Evolutionary conservation across 2,888 invertebrate genomes (phyloP), one percentile per base, ranked within the genome.

Genomic region (Mesorhabditis belari): DNA sequence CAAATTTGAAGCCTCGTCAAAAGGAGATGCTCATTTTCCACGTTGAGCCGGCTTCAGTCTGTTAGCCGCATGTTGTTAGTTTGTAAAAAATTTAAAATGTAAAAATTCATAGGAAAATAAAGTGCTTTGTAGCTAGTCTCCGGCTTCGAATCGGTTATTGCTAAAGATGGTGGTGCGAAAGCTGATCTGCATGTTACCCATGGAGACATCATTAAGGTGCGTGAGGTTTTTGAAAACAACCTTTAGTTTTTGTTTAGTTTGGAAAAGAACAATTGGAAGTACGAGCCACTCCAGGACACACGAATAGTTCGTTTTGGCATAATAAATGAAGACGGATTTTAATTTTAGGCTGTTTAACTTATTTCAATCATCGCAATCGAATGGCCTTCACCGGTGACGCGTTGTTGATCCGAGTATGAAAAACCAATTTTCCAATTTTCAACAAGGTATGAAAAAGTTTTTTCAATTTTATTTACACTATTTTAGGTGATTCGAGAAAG

Each of bases 371-470:
- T 12, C 23, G 44, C 19, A 50, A 67, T 24, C 57, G 61, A 25
- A 84, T 89, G 62, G 89, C 90, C 1, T 96, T 98, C 81, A 98
- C 96, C 0, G 98, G 98, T 0, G 98, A 99, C 83, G 87, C 95
- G 0, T 83, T 98, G 0, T 85, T 98, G 17, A 91, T 96, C 76
- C 87, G 96, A 35, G 96, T 94, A 3, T 99, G 98, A 82, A 98
- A 98, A 5, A 86, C 98, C 58, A 99, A n/a, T n/a, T n/a, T n/a
- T n/a, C 98, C 0, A 98, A 99, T 85, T 98, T 99, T 84, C 92
- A 98, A 84, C 91, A 94, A 82, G 96, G 95, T 63, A n/a, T 9
- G 26, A 27, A n/a, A 6, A n/a, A 9, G 4, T 5, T 12, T 19
- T 26, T 58, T n/a, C 53, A 24, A 19, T 12, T n/a, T 28, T 5